A percentile compares a stretch with the other conserved stretches of the same genome.
Evolutionary conservation across 2,797 vertebrate genomes (phyloP).

Genomic region (Anabacerthia variegaticeps): DNA sequence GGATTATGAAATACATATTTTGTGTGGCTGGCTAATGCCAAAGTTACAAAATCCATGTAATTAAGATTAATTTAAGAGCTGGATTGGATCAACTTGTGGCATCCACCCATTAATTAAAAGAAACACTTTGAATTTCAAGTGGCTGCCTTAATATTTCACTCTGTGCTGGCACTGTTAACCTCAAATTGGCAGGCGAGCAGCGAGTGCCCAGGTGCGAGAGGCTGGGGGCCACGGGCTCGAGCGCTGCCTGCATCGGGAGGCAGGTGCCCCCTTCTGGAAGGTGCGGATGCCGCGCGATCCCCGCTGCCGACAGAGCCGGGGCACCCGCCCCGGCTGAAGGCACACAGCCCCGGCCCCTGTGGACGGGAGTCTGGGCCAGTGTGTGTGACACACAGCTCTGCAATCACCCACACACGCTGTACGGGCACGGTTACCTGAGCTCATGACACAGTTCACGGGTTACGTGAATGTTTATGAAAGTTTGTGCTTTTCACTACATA

Average conservation of each 20-base stretch:
- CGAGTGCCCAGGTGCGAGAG: slow-evolving; percentile 2
- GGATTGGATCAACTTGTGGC: slow-evolving; percentile 77
- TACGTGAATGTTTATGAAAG: background rate
- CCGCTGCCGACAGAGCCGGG: too few relatives aligned
- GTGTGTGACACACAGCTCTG: background rate
- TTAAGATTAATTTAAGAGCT: slow-evolving; percentile 83
- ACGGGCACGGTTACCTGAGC: background rate
- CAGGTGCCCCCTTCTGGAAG: slow-evolving; percentile 72
- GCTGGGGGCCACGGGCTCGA: background rate
- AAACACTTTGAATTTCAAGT: slow-evolving; percentile 77
- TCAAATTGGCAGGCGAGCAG: slow-evolving; percentile 62
- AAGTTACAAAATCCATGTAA: slow-evolving; percentile 82
- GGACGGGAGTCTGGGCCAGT: background rate
- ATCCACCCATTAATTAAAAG: slow-evolving; percentile 83
- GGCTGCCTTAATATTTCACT: slow-evolving; percentile 74
- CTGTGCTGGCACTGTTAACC: slow-evolving; percentile 62
- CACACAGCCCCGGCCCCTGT: background rate
- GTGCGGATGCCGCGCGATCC: background rate
- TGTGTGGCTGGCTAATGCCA: slow-evolving; percentile 72
- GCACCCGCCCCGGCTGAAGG: background rate
- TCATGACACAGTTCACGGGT: background rate
- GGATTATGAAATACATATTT: slow-evolving; percentile 78
- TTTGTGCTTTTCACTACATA: background rate
- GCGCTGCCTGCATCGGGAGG: slow-evolving; percentile 12
- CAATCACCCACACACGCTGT: background rate